Conservation (phyloP, 1,140 invertebrate species). For the Tetraneura akinire region DNA sequence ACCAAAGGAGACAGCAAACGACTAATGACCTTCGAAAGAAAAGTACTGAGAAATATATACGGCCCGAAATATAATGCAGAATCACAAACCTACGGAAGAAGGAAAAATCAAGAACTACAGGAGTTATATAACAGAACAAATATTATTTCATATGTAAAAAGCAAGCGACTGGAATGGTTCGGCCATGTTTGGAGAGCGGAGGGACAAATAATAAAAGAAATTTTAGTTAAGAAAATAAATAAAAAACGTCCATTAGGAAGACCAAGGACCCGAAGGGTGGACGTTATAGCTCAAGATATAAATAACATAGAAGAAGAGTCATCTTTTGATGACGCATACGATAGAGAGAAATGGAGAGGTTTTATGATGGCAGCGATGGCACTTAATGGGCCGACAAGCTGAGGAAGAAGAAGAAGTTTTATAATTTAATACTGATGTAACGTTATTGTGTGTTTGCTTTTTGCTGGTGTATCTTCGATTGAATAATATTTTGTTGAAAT, state of each 20-base stretch:
- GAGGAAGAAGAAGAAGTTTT: too few species aligned
- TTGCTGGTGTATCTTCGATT: too few species aligned
- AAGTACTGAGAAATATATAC: slow-evolving; percentile 6
- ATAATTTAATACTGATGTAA: too few species aligned
- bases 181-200: neutral
- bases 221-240: too few species aligned
- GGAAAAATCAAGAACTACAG: neutral
- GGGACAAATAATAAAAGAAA: too few species aligned
- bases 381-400: too few species aligned
- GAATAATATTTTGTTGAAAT: too few species aligned
- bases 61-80: neutral
- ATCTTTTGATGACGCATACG: neutral
- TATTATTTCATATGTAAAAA: neutral
- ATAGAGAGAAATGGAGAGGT: too few species aligned
- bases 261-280: slow-evolving; percentile 5
- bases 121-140: slow-evolving; percentile 8
- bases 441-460: too few species aligned
- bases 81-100: neutral
- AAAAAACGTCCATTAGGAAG: neutral
- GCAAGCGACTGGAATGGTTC: neutral
- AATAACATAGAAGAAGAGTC: neutral
- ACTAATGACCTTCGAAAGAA: slow-evolving; percentile 5
- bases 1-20: neutral
- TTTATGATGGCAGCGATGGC: too few species aligned
- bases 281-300: neutral